Percentiles rank a stretch among this genome's conserved stretches.
Conservation (phyloP, 1,140 invertebrate genomes). For the Laodelphax striatellus region DNA sequence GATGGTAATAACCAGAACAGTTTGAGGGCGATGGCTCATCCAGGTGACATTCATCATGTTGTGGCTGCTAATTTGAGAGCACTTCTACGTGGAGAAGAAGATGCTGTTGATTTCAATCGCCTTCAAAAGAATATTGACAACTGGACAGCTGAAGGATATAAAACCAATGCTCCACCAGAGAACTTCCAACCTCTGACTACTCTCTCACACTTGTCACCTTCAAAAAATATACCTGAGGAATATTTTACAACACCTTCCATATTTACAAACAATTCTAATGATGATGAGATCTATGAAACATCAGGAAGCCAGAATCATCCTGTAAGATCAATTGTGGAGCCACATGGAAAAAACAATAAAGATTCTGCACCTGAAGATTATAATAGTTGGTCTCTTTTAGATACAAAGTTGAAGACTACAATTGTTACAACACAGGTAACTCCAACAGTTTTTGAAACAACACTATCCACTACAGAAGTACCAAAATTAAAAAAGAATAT, state of each 20-base stretch:
- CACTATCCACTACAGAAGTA: neutral
- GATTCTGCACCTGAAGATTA: constrained; percentile 5
- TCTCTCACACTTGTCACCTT: constrained; percentile 36
- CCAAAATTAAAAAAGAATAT: constrained; percentile 13
- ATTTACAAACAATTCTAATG: constrained; percentile 26
- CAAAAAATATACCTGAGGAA: constrained; percentile 63
- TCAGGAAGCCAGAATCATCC: constrained; percentile 37
- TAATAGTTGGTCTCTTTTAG: constrained; percentile 19
- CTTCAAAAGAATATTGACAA: constrained; percentile 72
- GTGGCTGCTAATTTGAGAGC: constrained; percentile 29
- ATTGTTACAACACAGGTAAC: constrained; percentile 16
- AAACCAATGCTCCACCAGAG: constrained; percentile 25
- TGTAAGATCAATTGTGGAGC: constrained; percentile 22
- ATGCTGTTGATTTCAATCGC: constrained; percentile 52
- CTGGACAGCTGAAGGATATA: constrained; percentile 67
- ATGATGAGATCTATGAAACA: constrained; percentile 34
- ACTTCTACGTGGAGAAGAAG: constrained; percentile 27
- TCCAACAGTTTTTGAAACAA: constrained; percentile 14
- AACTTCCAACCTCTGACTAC: constrained; percentile 10
- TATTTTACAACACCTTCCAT: constrained; percentile 51
- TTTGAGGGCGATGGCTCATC: constrained; percentile 24
- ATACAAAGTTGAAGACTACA: constrained; percentile 20
- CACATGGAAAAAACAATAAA: constrained; percentile 22
- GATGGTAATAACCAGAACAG: constrained; percentile 9
- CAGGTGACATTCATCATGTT: constrained; percentile 26